Evolutionary conservation across 2,888 invertebrate genomes (phyloP).

Genomic region (Sphinx pinastri): DNA sequence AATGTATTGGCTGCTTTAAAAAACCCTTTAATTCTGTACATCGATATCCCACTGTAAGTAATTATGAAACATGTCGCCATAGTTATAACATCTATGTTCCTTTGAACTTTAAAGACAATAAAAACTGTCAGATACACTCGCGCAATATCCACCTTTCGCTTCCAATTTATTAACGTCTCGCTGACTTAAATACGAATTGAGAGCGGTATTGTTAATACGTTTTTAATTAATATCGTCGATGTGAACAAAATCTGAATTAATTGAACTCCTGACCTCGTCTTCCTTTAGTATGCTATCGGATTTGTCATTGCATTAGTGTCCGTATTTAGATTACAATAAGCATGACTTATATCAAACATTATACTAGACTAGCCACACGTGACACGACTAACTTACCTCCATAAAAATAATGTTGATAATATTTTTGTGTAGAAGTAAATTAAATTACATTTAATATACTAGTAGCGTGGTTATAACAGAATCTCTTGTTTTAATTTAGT

Average conservation of each 20-base stretch:
- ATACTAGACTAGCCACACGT: too few species aligned
- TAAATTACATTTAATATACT: too few species aligned
- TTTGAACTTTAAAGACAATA: conserved; percentile 4
- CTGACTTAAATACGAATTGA: conserved; percentile 1
- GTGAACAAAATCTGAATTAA: not conserved
- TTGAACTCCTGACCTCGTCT: not conserved
- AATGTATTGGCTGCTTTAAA: too few species aligned
- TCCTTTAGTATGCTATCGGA: not conserved
- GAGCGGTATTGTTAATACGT: not conserved
- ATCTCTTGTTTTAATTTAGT: too few species aligned
- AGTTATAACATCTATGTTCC: not conserved
- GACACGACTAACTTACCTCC: too few species aligned
- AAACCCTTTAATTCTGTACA: too few species aligned
- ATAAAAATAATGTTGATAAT: too few species aligned
- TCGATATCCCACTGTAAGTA: not conserved
- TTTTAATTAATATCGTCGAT: not conserved
- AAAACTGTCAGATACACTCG: conserved; percentile 11
- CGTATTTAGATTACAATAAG: not conserved
- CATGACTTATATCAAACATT: too few species aligned
- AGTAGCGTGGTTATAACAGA: too few species aligned
- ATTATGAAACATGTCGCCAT: not conserved
- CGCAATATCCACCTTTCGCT: not conserved
- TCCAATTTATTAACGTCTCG: conserved; percentile 1
- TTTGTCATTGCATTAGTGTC: not conserved
- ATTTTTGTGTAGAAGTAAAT: too few species aligned